Evolutionary conservation across 2,888 invertebrate species (phyloP), one percentile per base, ranked within the genome.

Genomic region (Drosophila borealis): DNA sequence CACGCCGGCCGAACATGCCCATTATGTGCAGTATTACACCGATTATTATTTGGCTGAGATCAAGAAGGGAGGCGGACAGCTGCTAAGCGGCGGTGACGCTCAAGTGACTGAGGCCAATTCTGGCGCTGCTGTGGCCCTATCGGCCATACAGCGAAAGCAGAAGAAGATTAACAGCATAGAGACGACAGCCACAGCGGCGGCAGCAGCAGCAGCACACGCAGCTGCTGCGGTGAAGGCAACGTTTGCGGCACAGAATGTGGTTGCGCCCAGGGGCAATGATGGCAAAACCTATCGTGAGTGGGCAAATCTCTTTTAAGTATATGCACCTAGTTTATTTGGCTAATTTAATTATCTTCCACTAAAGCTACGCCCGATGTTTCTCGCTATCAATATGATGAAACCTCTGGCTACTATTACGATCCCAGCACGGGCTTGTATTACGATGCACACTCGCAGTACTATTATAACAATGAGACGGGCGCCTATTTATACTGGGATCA

Each of bases 401-500:
- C 96, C 1, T 98, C 98, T 4, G 99, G 99, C 0, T 99, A 98
- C 91, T 99, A 99, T 90, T 99, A 98, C 91, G 99, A 99, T 92
- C 95, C 97, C 0, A 93, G 94, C 2, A 98, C 99, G 1, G 97
- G 97, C 0, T 94, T 99, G 14, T 99, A 99, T 92, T 99, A 99
- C 91, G 99, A 99, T 93, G 96, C 98, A 0, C 97, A 95, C 82
- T 97, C 98, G 3, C 98, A 96, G 90, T 99, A 99, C 92, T 99
- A 98, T 92, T 99, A 96, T 93, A 99, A 99, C 92, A 96, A 97
- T 82, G 96, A 96, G 80, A 96, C 96, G 0, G 96, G 96, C 79
- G 96, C 97, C 90, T 99, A 98, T 92, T 94, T 99, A 90, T 99
- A 98, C 91, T 99, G 98, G 98, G 98, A 99, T 93, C 94, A 95